Base-by-base conservation (phyloP, 2,797 vertebrate genomes). In the Falco novaeseelandiae region DNA sequence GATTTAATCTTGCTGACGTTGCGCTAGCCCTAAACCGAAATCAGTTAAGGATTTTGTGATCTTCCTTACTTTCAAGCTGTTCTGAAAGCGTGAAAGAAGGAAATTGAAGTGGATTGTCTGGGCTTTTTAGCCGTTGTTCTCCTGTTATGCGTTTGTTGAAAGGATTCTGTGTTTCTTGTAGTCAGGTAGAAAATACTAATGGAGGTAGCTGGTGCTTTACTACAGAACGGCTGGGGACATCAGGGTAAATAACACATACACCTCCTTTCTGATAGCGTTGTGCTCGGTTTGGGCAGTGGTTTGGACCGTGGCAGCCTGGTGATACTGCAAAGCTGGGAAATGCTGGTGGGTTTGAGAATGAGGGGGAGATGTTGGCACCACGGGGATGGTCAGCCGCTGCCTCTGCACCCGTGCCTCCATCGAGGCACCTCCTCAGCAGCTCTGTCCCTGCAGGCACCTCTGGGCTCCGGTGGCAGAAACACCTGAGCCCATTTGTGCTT, bases 401-500 rank as follows among this genome's bases (percentile, higher is more conserved):
- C 26, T 16, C 59, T 4, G 25, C 38, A 2, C 7, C 36, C 25
- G 1, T 3, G 13, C 6, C 23, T 52, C 23, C 48, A 17, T 22
- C 25, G 38, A 18, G 48, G 42, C 23, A 30, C 26, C 23, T 32
- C 59, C 8, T 52, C 18, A 8, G 49, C 49, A 15, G 38, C 61
- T 23, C 26, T 14, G 38, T 17, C 61, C 61, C 71, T 38, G 42
- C 8, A 7, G 14, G 58, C 29, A 51, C 18, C 58, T 40, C 58
- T 17, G 74, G 46, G 58, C 29, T 16, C 22, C 1, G 3, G 58
- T 8, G 59, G 74, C 18, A 42, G 17, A 52, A 52, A 8, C 2
- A 3, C 6, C 18, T 6, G 14, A 42, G 30, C 14, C 19, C 9
- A 2, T 42, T 26, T 6, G 48, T 22, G 6, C 1, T 2, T 26